Base-by-base conservation (phyloP, 2,113 vertebrate species). In the Hipposideros armiger region DNA sequence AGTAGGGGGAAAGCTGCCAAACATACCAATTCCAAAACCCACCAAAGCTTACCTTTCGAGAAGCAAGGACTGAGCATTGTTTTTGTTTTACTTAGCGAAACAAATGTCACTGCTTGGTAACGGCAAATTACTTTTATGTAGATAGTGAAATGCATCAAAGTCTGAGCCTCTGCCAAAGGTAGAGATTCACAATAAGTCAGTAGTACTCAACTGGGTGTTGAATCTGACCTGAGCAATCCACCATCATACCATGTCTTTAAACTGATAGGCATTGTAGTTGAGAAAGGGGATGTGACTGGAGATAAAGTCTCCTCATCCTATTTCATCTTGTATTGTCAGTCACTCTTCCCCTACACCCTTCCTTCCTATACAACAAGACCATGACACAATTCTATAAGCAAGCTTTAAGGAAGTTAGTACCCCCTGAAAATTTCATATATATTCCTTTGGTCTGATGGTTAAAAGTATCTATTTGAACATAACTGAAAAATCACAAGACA, bases 71-170 rank as follows among this genome's bases (percentile, higher is more conserved):
- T 90, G 26, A 62, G 13, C 64, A 80, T 84, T 73, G 24, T 19
- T 62, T 82, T 89, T 96, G 42, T 80, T 95, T 45, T 83, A 30
- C 78, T 97, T 84, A 72, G 42, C 66, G 66, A 94, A 94, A 76
- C 13, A 80, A 83, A 90, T 81, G 70, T 76, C 45, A 60, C 70
- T 80, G 16, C 74, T 78, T 92, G 9, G 20, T 74, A n/a, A 80
- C 66, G 47, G 52, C 15, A 87, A 73, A 94, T 83, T 87, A 85
- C 47, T 92, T 95, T 90, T 81, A 70, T 81, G 22, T 20, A 80
- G 16, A 40, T 42, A 66, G 32, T 42, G 70, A 95, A 85, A 77
- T 77, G 47, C 22, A 45, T 81, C 30, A 36, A 36, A 80, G 5
- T 28, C 36, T 73, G 60, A 83, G 28, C 30, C 24, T 70, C n/a